Base-by-base conservation (phyloP, 2,113 vertebrate species). In the Numenius arquata region DNA sequence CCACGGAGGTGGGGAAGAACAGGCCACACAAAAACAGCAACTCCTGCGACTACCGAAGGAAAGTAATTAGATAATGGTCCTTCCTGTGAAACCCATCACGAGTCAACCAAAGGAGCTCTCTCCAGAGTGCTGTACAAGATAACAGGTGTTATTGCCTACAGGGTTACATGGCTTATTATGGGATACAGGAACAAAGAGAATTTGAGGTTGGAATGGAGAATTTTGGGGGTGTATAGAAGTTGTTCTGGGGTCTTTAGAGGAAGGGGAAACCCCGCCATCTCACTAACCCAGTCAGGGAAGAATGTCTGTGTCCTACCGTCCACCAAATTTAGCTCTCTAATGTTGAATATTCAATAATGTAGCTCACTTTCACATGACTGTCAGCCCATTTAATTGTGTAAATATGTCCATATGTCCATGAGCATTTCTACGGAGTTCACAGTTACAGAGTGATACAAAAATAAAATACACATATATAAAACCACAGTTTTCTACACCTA, bases 1-100 rank as follows among this genome's bases (percentile, higher is more conserved):
- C 38, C 26, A 38, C 22, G 0, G 6, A 40, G 1, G 1, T 3
- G 6, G 45, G 5, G 73, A 77, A 66, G 40, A 81, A 27, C 12
- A 80, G n/a, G 63, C 4, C 0, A 0, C 0, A 1, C 5, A 2
- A 5, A 40, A 59, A 1, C 0, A 4, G 12, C 1, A 2, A 38
- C 5, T 73, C 59, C 6, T 20, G 52, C 1, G 3, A 5, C 18
- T 50, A 53, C 14, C 1, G 1, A 40, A 76, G 26, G 58, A 82
- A 11, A 72, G 9, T 4, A 1, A 36, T 79, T 26, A 48, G 43
- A 72, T 1, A 34, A 6, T 32, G 45, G 41, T 34, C 23, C 78
- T 52, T 61, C 61, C 36, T 53, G 23, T 34, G 32, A 73, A 88
- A 70, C 16, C 16, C 88, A 72, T 25, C 75, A 40, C 13, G 22